These are phyloP conservation scores for Alces alces DNA, from an alignment of 2,113 vertebrate genomes.

Conservation along the genomic window DNA sequence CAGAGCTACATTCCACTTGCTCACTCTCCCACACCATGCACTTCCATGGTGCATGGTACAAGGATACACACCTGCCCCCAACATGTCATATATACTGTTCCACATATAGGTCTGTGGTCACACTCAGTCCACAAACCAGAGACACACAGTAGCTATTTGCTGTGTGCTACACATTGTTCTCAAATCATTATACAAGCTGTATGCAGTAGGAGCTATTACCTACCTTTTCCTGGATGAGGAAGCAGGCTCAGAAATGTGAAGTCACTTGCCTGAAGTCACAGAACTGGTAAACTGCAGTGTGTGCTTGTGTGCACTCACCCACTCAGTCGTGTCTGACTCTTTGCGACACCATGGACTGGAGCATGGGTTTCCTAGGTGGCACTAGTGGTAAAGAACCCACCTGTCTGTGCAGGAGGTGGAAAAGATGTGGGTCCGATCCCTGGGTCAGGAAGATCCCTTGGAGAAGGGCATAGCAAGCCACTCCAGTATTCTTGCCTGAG, in stretches of 20 bases:
- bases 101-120: neutral
- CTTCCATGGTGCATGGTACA: too few species aligned
- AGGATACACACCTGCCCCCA: neutral
- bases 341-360: neutral
- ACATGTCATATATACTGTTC: neutral
- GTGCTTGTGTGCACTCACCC: neutral
- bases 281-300: neutral
- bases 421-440: neutral
- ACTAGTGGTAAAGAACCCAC: neutral
- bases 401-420: neutral
- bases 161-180: neutral
- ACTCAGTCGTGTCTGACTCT: neutral
- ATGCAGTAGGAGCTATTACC: neutral
- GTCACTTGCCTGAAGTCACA: neutral
- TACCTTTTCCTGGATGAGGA: neutral
- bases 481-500: neutral
- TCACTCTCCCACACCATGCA: too few species aligned
- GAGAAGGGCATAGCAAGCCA: neutral
- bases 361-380: neutral
- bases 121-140: neutral
- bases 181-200: neutral
- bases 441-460: neutral
- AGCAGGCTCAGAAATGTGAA: neutral
- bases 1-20: rapidly evolving
- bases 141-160: too few species aligned